Conservation (phyloP, 2,888 invertebrate genomes). For the Tetramorium bicarinatum region DNA sequence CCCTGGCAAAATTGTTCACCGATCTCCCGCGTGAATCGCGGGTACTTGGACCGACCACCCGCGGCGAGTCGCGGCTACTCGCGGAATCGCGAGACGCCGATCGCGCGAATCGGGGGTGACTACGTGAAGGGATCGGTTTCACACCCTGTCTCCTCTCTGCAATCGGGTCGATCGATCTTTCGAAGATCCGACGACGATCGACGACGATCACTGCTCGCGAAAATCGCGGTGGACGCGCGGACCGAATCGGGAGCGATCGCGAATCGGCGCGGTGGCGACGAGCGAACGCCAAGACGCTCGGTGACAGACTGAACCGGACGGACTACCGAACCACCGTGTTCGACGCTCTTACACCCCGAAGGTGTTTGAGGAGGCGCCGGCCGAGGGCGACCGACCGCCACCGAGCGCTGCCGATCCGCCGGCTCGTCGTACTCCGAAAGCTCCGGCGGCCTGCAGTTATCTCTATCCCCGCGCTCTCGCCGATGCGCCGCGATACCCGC, state of each 20-base stretch:
- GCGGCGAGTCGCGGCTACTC: neutral
- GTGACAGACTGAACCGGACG: slow-evolving; percentile 78
- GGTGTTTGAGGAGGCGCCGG: slow-evolving; percentile 72
- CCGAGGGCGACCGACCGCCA: slow-evolving; percentile 74
- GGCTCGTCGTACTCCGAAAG: slow-evolving; percentile 66
- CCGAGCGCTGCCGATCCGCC: slow-evolving; percentile 73
- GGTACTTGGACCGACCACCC: neutral
- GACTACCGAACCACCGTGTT: slow-evolving; percentile 52
- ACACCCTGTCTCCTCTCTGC: neutral
- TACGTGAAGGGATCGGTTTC: slow-evolving; percentile 20
- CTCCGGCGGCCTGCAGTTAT: slow-evolving; percentile 51
- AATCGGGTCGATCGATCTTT: neutral
- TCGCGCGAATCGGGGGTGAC: slow-evolving; percentile 29
- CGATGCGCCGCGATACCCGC: slow-evolving; percentile 41
- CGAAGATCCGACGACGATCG: neutral
- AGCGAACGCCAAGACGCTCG: slow-evolving; percentile 71
- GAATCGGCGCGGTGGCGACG: slow-evolving; percentile 24
- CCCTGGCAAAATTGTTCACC: neutral
- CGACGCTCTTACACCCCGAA: slow-evolving; percentile 73
- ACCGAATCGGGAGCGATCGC: neutral
- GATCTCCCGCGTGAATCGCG: neutral
- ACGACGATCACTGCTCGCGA: slow-evolving; percentile 32
- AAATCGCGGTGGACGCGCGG: no score
- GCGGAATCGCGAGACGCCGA: neutral
- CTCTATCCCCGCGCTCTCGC: slow-evolving; percentile 27